These are phyloP conservation scores for Phrynocephalus guinanensis DNA, from an alignment of 2,797 vertebrate species.

Conservation along the genomic window DNA sequence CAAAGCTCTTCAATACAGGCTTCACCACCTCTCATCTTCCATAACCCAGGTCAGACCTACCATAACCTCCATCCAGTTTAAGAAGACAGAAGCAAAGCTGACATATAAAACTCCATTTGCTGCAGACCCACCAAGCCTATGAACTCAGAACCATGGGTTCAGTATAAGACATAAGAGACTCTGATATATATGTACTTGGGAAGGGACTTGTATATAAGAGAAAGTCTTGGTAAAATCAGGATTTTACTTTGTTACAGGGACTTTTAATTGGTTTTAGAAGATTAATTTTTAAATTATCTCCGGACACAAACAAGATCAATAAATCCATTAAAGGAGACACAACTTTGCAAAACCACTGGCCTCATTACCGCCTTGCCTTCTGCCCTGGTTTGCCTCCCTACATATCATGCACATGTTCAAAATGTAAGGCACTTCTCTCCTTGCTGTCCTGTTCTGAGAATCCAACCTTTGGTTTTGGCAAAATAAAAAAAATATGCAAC, in stretches of 20 bases:
- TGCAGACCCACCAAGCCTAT: background rate
- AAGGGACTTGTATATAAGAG: background rate
- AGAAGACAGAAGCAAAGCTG: background rate
- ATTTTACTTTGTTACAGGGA: slow-evolving; percentile 36
- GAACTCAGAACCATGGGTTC: background rate
- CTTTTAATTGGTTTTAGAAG: slow-evolving; percentile 67
- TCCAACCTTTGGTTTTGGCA: background rate
- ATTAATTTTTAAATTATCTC: slow-evolving; percentile 67
- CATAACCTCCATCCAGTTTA: too few relatives aligned
- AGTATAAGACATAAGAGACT: background rate
- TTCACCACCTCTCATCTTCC: background rate
- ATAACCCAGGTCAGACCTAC: background rate
- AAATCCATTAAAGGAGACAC: slow-evolving; percentile 56
- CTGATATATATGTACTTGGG: background rate
- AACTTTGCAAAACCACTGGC: background rate
- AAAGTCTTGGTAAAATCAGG: slow-evolving; percentile 44
- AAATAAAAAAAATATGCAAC: background rate
- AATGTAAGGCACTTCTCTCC: background rate
- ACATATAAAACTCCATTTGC: background rate
- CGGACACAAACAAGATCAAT: slow-evolving; percentile 49
- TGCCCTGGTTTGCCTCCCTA: background rate
- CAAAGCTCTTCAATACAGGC: background rate
- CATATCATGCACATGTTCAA: background rate
- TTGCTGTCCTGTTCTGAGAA: background rate
- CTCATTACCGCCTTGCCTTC: slow-evolving; percentile 29